A percentile compares a stretch with the other conserved stretches of the same genome.
These are phyloP conservation scores for Crepidodera aurea DNA, from an alignment of 2,888 invertebrate species.

Conservation along the genomic window DNA sequence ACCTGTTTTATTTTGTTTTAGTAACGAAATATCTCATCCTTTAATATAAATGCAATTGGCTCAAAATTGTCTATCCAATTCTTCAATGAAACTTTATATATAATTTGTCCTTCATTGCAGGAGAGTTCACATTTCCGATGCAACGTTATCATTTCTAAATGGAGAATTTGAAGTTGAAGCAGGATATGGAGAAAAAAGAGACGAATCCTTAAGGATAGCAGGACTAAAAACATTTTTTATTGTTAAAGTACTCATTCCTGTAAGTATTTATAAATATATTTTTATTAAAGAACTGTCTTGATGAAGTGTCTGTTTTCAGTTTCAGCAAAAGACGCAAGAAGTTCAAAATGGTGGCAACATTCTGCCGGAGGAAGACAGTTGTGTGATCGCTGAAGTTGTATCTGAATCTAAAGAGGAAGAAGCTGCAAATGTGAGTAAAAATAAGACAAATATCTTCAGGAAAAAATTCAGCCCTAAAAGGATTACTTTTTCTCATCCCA, in stretches of 20 bases:
- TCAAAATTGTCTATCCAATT: no score
- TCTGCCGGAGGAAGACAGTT: constrained; percentile 61
- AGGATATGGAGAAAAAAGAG: constrained; percentile 89
- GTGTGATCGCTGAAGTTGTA: constrained; percentile 60
- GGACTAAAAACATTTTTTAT: constrained; percentile 94
- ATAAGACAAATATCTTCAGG: no score
- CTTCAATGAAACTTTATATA: no score
- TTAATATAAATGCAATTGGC: no score
- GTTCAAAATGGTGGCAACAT: constrained; percentile 62
- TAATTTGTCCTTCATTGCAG: no score
- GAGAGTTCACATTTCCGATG: constrained; percentile 92
- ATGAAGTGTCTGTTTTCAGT: constrained; percentile 43
- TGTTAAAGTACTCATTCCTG: constrained; percentile 83
- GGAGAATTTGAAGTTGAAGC: constrained; percentile 94
- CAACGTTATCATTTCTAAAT: constrained; percentile 84
- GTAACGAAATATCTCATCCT: no score
- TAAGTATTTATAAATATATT: constrained; percentile 58
- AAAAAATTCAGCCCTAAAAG: no score
- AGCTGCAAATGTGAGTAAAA: constrained; percentile 54
- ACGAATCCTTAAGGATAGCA: constrained; percentile 86
- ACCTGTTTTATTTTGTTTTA: no score
- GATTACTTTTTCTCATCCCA: no score
- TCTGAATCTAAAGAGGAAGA: constrained; percentile 61
- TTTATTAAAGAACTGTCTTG: background rate
- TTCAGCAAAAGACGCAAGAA: constrained; percentile 58